Conservation (phyloP, 1,140 invertebrate genomes). For the Harpegnathos saltator region DNA sequence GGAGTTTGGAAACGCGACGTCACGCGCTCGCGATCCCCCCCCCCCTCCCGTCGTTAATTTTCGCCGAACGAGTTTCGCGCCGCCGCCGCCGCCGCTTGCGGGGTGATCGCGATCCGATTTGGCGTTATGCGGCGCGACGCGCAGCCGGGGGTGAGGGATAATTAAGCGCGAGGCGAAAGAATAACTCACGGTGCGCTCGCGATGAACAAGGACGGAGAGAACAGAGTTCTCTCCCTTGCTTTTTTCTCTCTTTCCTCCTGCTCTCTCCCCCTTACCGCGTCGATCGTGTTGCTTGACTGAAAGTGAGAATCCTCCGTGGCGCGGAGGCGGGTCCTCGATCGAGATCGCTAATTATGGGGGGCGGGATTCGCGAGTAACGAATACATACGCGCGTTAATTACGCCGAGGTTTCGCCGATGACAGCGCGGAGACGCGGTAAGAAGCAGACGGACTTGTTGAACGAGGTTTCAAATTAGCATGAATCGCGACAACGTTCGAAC, state of each 20-base stretch:
- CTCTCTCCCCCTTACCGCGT: too few species aligned
- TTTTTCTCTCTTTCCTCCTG: too few species aligned
- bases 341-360: background rate
- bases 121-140: background rate
- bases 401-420: background rate
- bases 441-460: constrained; percentile 12
- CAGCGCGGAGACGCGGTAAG: background rate
- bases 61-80: constrained; percentile 44
- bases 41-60: too few species aligned
- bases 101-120: constrained; percentile 39
- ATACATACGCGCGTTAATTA: constrained; percentile 4
- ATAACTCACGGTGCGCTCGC: too few species aligned
- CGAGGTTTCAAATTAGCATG: constrained; percentile 55
- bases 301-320: background rate
- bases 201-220: background rate
- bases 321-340: background rate
- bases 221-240: too few species aligned
- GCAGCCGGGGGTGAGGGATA: background rate
- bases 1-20: constrained; percentile 51
- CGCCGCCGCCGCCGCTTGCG: too few species aligned
- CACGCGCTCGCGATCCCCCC: constrained; percentile 50
- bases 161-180: too few species aligned
- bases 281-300: too few species aligned
- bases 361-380: background rate
- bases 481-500: constrained; percentile 36